These are phyloP conservation scores for Acrobasis suavella DNA, from an alignment of 2,888 invertebrate genomes.

Conservation along the genomic window DNA sequence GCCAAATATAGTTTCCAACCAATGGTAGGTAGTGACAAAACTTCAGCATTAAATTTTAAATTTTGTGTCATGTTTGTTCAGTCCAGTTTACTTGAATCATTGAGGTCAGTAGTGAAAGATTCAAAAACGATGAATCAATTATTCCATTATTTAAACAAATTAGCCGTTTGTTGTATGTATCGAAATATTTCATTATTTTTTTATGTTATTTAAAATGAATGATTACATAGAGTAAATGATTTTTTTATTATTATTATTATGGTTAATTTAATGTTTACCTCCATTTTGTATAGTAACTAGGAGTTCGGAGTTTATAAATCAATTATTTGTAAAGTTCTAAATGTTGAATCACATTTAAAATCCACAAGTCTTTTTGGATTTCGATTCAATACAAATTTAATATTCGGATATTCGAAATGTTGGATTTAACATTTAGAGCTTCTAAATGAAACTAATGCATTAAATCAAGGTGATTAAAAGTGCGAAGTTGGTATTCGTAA, in stretches of 20 bases:
- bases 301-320: constrained; percentile 51
- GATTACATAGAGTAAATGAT: constrained; percentile 75
- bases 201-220: constrained; percentile 74
- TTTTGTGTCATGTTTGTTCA: neutral
- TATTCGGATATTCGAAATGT: neutral
- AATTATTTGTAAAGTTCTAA: constrained; percentile 17
- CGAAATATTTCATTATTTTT: constrained; percentile 76
- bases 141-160: constrained; percentile 75
- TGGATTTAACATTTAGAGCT: constrained; percentile 10
- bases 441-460: constrained; percentile 15
- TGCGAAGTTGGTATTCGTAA: constrained; percentile 20
- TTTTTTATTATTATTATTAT: constrained; percentile 54
- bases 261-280: constrained; percentile 72
- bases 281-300: constrained; percentile 67
- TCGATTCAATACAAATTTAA: neutral
- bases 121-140: constrained; percentile 61
- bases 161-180: constrained; percentile 76
- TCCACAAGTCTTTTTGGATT: neutral
- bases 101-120: constrained; percentile 26
- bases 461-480: constrained; percentile 18
- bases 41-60: too few relatives aligned
- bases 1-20: neutral
- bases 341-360: constrained; percentile 15
- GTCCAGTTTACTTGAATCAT: constrained; percentile 21
- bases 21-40: too few relatives aligned